Base-by-base conservation (phyloP, 1,140 invertebrate species). In the Archivesica marissinica region DNA sequence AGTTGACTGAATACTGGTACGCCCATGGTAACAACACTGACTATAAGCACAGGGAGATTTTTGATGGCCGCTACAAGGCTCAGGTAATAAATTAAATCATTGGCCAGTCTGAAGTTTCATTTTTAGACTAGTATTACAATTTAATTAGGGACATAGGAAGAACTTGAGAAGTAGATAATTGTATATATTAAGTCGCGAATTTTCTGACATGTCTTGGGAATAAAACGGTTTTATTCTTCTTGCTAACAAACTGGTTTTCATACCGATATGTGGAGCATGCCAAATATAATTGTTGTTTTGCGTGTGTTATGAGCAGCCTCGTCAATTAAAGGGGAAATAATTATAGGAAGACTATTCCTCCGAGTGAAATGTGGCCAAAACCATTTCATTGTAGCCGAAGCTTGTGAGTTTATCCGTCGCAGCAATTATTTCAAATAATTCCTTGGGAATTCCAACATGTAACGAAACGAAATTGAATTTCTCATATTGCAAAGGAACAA, bases 351-450 rank as follows among this genome's bases (percentile, higher is more conserved):
- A 47, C 50, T 47, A 47, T 44, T 72, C 68, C 41, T 47, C 15
- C 50, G 41, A 50, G 41, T 50, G 33, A 28, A 28, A 72, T 30
- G 68, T 72, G 68, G 68, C 68, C 50, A 47, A 72, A 52, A 47
- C 28, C 68, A 72, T 72, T 72, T 72, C 28, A 33, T 47, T 50
- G 68, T 47, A 33, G 33, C 39, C 28, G 28, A 0, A 44, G 41
- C 28, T 44, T 72, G 20, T 47, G 13, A 50, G 68, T 52, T 23
- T 3, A 72, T 25, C 41, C 50, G 41, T 72, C 68, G 50, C 33
- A 72, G 50, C 68, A 72, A 72, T 52, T 72, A 47, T 44, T 72
- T 72, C 68, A 72, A 72, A 47, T 72, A 47, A 1, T 20, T 17
- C 50, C 68, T 9, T n/a, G 68, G 68, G 68, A 72, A 44, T 72